A percentile compares a stretch with the other conserved stretches of the same genome.
Conservation (phyloP, 2,797 vertebrate genomes). For the Siniperca undulata region DNA sequence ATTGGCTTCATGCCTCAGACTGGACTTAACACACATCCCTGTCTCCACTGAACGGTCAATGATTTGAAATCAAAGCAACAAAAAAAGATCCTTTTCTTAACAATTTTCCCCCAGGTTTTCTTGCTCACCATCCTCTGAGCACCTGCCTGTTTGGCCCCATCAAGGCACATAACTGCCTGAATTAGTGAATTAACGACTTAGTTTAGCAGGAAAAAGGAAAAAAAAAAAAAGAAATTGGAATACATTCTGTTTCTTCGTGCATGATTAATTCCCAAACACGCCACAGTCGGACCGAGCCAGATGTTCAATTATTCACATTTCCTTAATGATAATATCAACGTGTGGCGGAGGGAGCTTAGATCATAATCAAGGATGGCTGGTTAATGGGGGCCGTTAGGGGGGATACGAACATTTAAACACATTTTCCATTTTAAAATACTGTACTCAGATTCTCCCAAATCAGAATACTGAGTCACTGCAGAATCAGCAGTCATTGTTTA, state of each 20-base stretch:
- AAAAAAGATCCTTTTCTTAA: not conserved
- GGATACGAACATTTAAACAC: constrained; percentile 53
- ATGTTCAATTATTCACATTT: constrained; percentile 82
- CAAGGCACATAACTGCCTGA: constrained; percentile 65
- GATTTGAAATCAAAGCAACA: not conserved
- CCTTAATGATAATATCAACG: constrained; percentile 77
- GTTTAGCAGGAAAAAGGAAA: constrained; percentile 17
- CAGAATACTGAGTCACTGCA: constrained; percentile 29
- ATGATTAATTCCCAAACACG: constrained; percentile 73
- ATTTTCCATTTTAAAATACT: constrained; percentile 49
- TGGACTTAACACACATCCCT: not conserved
- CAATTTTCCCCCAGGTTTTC: constrained; percentile 7
- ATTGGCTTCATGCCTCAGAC: not conserved
- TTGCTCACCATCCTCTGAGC: constrained; percentile 28
- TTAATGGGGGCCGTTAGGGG: constrained; percentile 45
- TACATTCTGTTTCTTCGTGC: constrained; percentile 41
- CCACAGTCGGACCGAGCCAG: constrained; percentile 68
- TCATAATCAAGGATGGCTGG: constrained; percentile 68
- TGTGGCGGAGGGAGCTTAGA: constrained; percentile 63
- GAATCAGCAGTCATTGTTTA: constrained; percentile 35
- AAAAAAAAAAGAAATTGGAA: constrained; percentile 28
- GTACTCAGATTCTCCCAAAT: constrained; percentile 7
- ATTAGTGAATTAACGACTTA: constrained; percentile 69
- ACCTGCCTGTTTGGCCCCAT: constrained; percentile 70
- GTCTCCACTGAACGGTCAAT: not conserved